Evolutionary conservation across 2,888 invertebrate genomes (phyloP), one percentile per base, ranked within the genome.

Genomic region (Dynastes hyllus): DNA sequence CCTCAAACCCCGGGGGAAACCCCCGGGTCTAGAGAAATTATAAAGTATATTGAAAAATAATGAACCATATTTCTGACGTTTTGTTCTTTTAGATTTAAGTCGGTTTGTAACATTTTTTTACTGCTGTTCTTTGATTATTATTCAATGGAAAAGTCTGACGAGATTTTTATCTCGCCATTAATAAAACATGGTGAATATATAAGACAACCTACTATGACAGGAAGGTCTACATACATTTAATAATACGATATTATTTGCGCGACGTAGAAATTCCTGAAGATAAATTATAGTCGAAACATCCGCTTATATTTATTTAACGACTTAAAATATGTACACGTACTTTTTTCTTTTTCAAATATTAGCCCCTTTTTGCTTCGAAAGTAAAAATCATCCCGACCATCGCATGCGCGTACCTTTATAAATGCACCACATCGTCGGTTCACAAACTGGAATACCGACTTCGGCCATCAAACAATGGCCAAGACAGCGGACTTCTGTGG

Each of bases 401-500:
- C 45, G 3, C 16, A 45, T 45, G 67, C 9, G 50, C 50, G 16
- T 8, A 45, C 45, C 45, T 45, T 16, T 45, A 22, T 67, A 40
- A 40, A 45, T 67, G 40, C 66, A 67, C 13, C 66, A 9, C 45
- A 22, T 22, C 9, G 9, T 67, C 37, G 40, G 37, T 40, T n/a
- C 27, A 22, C 45, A 67, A 67, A 50, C 45, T 50, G 45, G 67
- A 40, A 65, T 65, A 65, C 65, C 67, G 3, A 67, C 27, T 32
- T 3, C 9, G 32, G 27, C 63, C 27, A 8, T 58, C 55, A 32
- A 32, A 63, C 63, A 63, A 63, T 63, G 51, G 51, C 51, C 53
- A 69, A 51, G 13, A 50, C 29, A 37, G 27, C 69, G 53, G 58
- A 77, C 66, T 77, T 78, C 78, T 78, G 70, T 78, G 78, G 70